These are phyloP conservation scores for Agrotis exclamationis DNA, from an alignment of 2,888 invertebrate genomes.

Conservation along the genomic window DNA sequence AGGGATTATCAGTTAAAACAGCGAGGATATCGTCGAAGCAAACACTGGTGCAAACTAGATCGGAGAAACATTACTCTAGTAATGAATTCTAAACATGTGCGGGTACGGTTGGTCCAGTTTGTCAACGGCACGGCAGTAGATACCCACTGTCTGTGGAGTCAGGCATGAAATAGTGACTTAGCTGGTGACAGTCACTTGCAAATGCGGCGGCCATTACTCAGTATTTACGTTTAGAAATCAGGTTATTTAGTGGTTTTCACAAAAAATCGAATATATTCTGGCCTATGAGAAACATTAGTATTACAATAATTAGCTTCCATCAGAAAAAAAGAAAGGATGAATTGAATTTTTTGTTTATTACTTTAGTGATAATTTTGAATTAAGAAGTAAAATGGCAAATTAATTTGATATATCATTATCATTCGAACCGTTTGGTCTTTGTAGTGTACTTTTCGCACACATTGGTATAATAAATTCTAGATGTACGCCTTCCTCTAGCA, in stretches of 20 bases:
- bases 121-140: constrained; percentile 28
- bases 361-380: too few relatives aligned
- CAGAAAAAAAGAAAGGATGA: too few relatives aligned
- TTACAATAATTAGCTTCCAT: too few relatives aligned
- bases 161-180: constrained; percentile 29
- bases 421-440: too few relatives aligned
- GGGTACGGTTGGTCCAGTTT: constrained; percentile 20
- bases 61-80: not conserved
- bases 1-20: not conserved
- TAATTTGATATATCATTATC: too few relatives aligned
- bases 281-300: too few relatives aligned
- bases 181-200: not conserved
- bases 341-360: too few relatives aligned
- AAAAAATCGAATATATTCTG: too few relatives aligned
- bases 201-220: constrained; percentile 1
- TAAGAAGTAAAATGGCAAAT: too few relatives aligned
- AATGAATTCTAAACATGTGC: constrained; percentile 49
- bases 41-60: constrained; percentile 4
- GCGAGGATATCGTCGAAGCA: not conserved
- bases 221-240: not conserved
- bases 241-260: too few relatives aligned
- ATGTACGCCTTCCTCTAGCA: not conserved
- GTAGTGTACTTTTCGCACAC: too few relatives aligned
- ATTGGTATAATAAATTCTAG: constrained; percentile 18
- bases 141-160: not conserved